These are phyloP conservation scores for Bombus confusus DNA, from an alignment of 1,140 invertebrate species.

Conservation along the genomic window DNA sequence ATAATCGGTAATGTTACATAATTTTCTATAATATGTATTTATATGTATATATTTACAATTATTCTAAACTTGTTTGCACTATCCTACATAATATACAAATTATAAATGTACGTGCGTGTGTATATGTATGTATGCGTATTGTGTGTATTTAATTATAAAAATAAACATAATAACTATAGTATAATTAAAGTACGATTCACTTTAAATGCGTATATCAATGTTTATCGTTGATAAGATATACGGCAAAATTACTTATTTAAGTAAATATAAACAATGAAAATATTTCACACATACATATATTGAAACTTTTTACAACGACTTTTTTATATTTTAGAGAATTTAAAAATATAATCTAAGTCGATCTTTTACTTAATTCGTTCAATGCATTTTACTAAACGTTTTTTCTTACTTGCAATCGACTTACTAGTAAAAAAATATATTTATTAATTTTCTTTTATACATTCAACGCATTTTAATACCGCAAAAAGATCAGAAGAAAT, in stretches of 20 bases:
- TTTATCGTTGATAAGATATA: constrained; percentile 46
- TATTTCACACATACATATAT: constrained; percentile 7
- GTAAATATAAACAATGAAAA: constrained; percentile 44
- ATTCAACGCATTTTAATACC: constrained; percentile 56
- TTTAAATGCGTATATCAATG: constrained; percentile 56
- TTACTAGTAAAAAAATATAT: constrained; percentile 77
- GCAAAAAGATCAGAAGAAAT: constrained; percentile 62
- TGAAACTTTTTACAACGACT: constrained; percentile 2
- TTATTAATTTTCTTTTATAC: constrained; percentile 55
- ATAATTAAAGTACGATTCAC: constrained; percentile 50
- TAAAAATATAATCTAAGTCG: constrained; percentile 61
- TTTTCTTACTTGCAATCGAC: constrained; percentile 47
- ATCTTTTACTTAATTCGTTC: constrained; percentile 16
- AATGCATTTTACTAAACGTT: constrained; percentile 39
- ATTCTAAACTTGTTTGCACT: constrained; percentile 41
- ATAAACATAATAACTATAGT: constrained; percentile 59
- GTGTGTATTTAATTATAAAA: constrained; percentile 67
- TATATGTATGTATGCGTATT: constrained; percentile 40
- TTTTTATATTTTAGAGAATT: constrained; percentile 58
- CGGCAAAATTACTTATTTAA: constrained; percentile 39
- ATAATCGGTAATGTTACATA: constrained; percentile 47
- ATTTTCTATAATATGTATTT: constrained; percentile 44
- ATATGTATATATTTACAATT: constrained; percentile 59
- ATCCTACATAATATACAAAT: constrained; percentile 67
- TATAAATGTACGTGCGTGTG: constrained; percentile 48